These are phyloP conservation scores for Steinernema hermaphroditum DNA, from an alignment of 2,888 invertebrate genomes.

Conservation along the genomic window DNA sequence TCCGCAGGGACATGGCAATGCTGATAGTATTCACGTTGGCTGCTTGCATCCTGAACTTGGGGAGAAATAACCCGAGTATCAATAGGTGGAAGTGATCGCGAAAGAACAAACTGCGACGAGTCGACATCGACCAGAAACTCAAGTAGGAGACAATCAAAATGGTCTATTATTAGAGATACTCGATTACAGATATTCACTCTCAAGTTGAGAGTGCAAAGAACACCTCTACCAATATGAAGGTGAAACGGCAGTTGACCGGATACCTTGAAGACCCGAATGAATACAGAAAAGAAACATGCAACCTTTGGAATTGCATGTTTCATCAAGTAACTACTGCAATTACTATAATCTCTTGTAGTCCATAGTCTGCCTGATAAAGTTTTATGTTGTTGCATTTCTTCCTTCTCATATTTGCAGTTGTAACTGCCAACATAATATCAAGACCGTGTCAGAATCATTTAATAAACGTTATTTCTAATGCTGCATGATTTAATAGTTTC, in stretches of 20 bases:
- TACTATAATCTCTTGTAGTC: neutral
- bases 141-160: slow-evolving; percentile 76
- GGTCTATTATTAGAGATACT: too few relatives aligned
- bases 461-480: too few relatives aligned
- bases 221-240: slow-evolving; percentile 64
- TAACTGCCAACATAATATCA: too few relatives aligned
- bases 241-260: slow-evolving; percentile 82
- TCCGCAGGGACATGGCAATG: slow-evolving; percentile 91
- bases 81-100: slow-evolving; percentile 53
- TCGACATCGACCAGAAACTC: slow-evolving; percentile 35
- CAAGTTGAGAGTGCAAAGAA: slow-evolving; percentile 76
- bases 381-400: too few relatives aligned
- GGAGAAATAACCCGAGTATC: slow-evolving; percentile 77
- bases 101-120: slow-evolving; percentile 42
- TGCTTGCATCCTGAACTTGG: slow-evolving; percentile 78
- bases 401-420: too few relatives aligned
- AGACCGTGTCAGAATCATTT: too few relatives aligned
- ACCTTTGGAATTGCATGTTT: slow-evolving; percentile 94
- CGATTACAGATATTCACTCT: too few relatives aligned
- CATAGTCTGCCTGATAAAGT: neutral
- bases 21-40: slow-evolving; percentile 79
- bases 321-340: slow-evolving; percentile 76
- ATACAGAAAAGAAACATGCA: slow-evolving; percentile 80
- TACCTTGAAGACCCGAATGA: slow-evolving; percentile 96
- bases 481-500: neutral